phyloP scores from a whole-genome alignment of 2,888 invertebrate genomes.

The Drosophila atripex region DNA sequence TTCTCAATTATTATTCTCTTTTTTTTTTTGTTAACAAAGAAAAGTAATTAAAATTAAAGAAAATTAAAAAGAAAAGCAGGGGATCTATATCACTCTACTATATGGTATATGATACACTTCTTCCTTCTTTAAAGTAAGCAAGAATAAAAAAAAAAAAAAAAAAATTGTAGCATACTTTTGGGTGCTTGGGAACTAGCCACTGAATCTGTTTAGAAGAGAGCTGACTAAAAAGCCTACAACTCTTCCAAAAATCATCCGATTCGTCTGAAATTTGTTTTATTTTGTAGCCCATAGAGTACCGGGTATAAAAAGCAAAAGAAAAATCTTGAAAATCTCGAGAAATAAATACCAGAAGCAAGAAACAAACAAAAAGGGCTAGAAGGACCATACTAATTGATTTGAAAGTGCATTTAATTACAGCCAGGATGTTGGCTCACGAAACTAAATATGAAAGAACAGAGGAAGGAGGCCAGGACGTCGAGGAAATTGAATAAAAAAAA shows the following conservation, averaged over 20 bases:
- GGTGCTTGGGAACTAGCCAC: too few relatives aligned
- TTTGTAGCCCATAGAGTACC: too few relatives aligned
- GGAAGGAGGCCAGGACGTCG: background rate
- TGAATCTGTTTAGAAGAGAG: too few relatives aligned
- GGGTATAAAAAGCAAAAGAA: background rate
- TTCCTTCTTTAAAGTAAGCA: too few relatives aligned
- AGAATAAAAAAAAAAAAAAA: too few relatives aligned
- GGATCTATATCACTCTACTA: too few relatives aligned
- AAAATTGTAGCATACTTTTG: too few relatives aligned
- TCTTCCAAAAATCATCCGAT: too few relatives aligned
- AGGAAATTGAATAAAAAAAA: background rate
- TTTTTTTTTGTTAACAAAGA: background rate
- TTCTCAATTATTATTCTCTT: constrained; percentile 21
- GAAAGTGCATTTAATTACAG: constrained; percentile 28
- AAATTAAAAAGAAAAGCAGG: too few relatives aligned
- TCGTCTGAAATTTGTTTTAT: too few relatives aligned
- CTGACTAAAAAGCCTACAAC: too few relatives aligned
- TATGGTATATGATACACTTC: too few relatives aligned
- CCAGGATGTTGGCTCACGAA: background rate
- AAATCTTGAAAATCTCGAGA: background rate
- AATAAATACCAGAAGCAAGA: background rate
- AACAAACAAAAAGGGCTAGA: background rate
- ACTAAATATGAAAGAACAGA: background rate
- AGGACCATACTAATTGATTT: constrained; percentile 26
- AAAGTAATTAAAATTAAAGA: background rate